A percentile compares a stretch with the other conserved stretches of the same genome.
Conservation (phyloP, 2,797 vertebrate genomes). For the Gallinago solitaria region DNA sequence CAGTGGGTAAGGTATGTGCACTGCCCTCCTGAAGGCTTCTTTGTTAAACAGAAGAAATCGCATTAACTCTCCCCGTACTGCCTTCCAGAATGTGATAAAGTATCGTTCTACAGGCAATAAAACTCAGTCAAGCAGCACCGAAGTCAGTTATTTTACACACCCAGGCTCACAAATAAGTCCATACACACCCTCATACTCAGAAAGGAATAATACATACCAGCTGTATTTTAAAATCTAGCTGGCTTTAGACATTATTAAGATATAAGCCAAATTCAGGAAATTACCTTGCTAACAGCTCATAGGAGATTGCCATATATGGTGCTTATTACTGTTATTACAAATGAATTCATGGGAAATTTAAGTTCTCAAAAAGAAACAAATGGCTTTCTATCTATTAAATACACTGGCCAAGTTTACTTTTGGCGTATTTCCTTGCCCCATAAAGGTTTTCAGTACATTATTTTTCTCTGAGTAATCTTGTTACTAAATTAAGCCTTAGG, state of each 20-base stretch:
- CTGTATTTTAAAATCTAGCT: conserved; percentile 42
- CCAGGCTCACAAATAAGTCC: background rate
- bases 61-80: background rate
- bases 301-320: conserved; percentile 51
- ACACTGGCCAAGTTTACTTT: conserved; percentile 48
- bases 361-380: conserved; percentile 56
- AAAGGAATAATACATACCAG: conserved; percentile 38
- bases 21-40: background rate
- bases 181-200: background rate
- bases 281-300: conserved; percentile 56
- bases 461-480: conserved; percentile 50
- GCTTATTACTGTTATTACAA: conserved; percentile 48
- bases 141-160: background rate
- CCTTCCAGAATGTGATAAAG: background rate
- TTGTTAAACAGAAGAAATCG: background rate
- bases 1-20: background rate
- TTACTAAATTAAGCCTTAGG: conserved; percentile 44
- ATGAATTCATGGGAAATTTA: conserved; percentile 66
- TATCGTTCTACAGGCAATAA: background rate
- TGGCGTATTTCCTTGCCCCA: conserved; percentile 14
- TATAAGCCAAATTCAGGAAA: conserved; percentile 66
- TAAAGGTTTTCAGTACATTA: conserved; percentile 35
- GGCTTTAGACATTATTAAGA: conserved; percentile 43
- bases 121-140: background rate
- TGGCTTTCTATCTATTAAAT: conserved; percentile 38